Base-by-base conservation (phyloP, 2,888 invertebrate species). In the Petrophora chlorosata region DNA sequence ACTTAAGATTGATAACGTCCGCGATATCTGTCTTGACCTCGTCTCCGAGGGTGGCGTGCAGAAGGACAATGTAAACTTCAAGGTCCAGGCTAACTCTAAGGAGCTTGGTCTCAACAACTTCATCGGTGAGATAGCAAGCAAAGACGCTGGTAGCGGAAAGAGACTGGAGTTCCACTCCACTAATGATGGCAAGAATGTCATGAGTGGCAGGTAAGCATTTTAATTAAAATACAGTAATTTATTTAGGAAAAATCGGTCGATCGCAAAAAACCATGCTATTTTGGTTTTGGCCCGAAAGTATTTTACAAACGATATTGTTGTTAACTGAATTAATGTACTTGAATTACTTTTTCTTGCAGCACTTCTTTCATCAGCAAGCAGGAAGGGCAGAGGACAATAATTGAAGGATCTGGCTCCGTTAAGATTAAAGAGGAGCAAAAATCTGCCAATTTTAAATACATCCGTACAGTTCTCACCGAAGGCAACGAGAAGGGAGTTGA, bases 371-470 rank as follows among this genome's bases (percentile, higher is more conserved):
- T 92, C 50, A 91, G 93, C 51, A 94, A 94, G 57, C 93, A 94
- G 47, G 95, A 95, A 73, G 93, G 92, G 19, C 92, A 92, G 8
- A 95, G 95, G 73, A 90, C 92, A 38, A 93, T 94, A 42, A 87
- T 95, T 4, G 96, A 96, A 73, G 96, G 96, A 0, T 93, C 93
- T 4, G 96, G 96, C 0, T 92, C 92, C 26, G 85, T 96, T 9
- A 94, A 93, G 64, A 89, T 94, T n/a, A 92, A 92, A 42, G 94
- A 94, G 1, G 92, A 94, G 41, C 91, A 92, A 49, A 93, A 93
- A 59, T 92, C 93, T 8, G 93, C 94, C 0, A 94, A 93, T 74
- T 96, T 96, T 83, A 95, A 95, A 63, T 93, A 94, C 66, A 93
- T 93, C 46, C 90, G 92, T 32, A 93, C 94, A 51, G 72, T 91